Conservation (phyloP, 2,113 vertebrate genomes). For the Sphyrna mokarran region DNA sequence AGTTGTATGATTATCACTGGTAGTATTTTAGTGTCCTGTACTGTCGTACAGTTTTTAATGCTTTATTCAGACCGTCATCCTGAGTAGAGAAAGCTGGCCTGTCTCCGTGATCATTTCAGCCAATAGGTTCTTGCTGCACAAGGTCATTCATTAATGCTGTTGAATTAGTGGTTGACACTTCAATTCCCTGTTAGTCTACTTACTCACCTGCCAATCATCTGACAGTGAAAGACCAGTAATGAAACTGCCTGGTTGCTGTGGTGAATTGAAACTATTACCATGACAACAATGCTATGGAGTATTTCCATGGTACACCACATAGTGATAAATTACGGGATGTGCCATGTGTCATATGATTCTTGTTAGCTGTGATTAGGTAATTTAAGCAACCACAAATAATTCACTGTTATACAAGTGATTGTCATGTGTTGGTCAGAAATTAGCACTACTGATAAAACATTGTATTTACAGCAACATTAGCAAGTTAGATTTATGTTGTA, state of each 20-base stretch:
- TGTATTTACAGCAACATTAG: background rate
- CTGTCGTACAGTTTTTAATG: background rate
- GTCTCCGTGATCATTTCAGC: background rate
- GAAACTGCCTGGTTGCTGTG: conserved; percentile 60
- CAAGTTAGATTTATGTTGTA: background rate
- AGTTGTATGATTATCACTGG: background rate
- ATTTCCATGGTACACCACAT: conserved; percentile 56
- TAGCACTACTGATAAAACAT: background rate
- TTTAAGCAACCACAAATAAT: conserved; percentile 46
- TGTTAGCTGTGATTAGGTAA: conserved; percentile 53
- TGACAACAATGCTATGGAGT: conserved; percentile 57
- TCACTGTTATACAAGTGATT: background rate
- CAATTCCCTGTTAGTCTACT: conserved; percentile 45
- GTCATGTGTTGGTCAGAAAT: conserved; percentile 17
- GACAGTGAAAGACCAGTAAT: conserved; percentile 48
- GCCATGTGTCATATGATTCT: conserved; percentile 59
- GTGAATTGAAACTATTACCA: conserved; percentile 68
- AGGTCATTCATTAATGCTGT: background rate
- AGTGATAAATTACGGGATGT: conserved; percentile 63
- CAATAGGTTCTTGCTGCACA: background rate
- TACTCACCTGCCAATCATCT: conserved; percentile 49
- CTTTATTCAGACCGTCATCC: background rate
- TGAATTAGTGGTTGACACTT: conserved; percentile 39
- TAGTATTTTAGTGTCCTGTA: background rate
- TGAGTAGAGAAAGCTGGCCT: background rate